A percentile compares a stretch with the other conserved stretches of the same genome.
Conservation (phyloP, 2,113 vertebrate genomes). For the Chamaetylas fuelleborni region DNA sequence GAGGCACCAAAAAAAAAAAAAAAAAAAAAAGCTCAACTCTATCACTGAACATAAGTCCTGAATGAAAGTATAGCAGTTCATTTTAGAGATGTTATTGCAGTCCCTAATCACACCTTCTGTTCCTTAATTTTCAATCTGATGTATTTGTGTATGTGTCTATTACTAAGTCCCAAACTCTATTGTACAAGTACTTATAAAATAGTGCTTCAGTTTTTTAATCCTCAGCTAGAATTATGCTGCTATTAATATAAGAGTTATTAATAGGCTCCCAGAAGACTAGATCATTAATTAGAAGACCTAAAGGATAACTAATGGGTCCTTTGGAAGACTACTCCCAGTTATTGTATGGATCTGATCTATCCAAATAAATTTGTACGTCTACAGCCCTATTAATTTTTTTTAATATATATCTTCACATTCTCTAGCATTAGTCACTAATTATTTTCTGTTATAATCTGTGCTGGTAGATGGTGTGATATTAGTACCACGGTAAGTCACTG, state of each 20-base stretch:
- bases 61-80: background rate
- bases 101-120: background rate
- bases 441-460: background rate
- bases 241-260: constrained; percentile 41
- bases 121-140: background rate
- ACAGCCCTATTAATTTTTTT: background rate
- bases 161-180: background rate
- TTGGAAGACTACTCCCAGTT: constrained; percentile 8
- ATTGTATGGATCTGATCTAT: background rate
- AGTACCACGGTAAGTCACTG: background rate
- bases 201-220: background rate
- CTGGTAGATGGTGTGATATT: background rate
- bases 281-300: constrained; percentile 45
- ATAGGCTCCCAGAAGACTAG: constrained; percentile 16
- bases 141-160: background rate
- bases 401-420: background rate
- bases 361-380: background rate
- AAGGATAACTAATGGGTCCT: constrained; percentile 21
- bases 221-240: background rate
- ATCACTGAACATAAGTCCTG: background rate
- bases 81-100: background rate
- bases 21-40: background rate
- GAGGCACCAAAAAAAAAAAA: background rate
- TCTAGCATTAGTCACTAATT: background rate
- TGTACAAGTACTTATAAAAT: background rate